Evolutionary conservation across 2,113 vertebrate genomes (phyloP).

Genomic region (Hippoglossus stenolepis): DNA sequence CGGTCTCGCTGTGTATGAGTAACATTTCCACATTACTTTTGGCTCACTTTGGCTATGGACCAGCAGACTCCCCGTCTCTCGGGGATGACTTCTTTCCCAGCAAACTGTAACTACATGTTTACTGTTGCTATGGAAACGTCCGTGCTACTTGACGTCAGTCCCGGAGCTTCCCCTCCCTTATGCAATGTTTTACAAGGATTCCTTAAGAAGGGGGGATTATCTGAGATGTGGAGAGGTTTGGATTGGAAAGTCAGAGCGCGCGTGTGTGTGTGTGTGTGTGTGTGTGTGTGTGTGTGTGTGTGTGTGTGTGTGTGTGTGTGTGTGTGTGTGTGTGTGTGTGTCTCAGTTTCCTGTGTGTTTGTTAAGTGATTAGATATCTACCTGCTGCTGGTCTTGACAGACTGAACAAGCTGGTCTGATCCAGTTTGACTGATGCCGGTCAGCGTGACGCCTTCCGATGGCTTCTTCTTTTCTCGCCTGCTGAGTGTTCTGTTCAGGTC

Average conservation of each 20-base stretch:
- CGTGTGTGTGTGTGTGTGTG: not conserved
- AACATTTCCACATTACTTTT: conserved; percentile 57
- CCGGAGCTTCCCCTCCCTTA: not conserved
- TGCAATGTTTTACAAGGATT: conserved; percentile 41
- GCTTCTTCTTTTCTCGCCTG: conserved; percentile 93
- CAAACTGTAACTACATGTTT: conserved; percentile 59
- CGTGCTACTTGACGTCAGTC: conserved; percentile 34
- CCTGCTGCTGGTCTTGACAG: conserved; percentile 88
- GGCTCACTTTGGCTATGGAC: conserved; percentile 46
- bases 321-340: not conserved
- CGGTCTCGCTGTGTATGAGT: conserved; percentile 3
- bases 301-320: not conserved
- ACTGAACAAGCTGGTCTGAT: conserved; percentile 84
- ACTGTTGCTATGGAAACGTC: conserved; percentile 25
- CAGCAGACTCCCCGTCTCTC: conserved; percentile 24
- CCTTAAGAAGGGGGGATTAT: conserved; percentile 21
- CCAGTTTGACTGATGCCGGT: conserved; percentile 92
- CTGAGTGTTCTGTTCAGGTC: conserved; percentile 95
- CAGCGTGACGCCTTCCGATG: conserved; percentile 91
- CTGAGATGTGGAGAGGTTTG: conserved; percentile 21
- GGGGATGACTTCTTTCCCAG: conserved; percentile 50
- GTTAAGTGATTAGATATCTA: conserved; percentile 43
- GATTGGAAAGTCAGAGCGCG: not conserved
- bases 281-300: not conserved
- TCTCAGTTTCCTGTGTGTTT: too few species aligned